Base-by-base conservation (phyloP, 2,888 invertebrate genomes). In the Yponomeuta cagnagella region DNA sequence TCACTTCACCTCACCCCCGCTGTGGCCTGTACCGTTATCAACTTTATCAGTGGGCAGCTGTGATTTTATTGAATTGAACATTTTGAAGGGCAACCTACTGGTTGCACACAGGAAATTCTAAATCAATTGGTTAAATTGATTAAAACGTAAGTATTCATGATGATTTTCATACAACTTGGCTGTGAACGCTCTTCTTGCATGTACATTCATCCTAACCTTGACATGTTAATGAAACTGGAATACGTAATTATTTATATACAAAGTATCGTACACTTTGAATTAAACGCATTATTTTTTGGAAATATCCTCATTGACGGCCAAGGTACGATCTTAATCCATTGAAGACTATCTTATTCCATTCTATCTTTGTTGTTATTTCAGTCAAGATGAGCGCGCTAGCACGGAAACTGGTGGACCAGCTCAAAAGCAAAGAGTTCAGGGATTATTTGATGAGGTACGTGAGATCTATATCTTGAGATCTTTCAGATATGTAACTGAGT, bases 381-480 rank as follows among this genome's bases (percentile, higher is more conserved):
- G 86, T 70, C 73, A 87, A 77, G 79, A 90, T 90, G 90, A 81
- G 85, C 79, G 76, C 76, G 10, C 3, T 87, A 2, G 75, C 75
- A 37, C 81, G 75, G 69, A 95, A 93, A 82, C 75, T 95, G 69
- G 70, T 94, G 12, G 90, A 93, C 48, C 94, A 94, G 82, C 81
- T 97, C 43, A 95, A 95, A 87, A 96, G 96, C 81, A 96, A 96
- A 84, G 97, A 98, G 83, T 97, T 97, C 83, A 94, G 97, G 72
- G 93, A 94, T 5, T 98, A 97, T 93, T 94, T 98, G 75, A 95
- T 95, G 96, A 97, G 97, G 97, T 97, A 80, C 76, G 73, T 74
- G 3, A 15, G 15, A 4, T 1, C 8, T 6, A 43, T 43, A 43
- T 8, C 43, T 43, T 43, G 43, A 37, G 10, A 12, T 12, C 37